Evolutionary conservation across 2,888 invertebrate species (phyloP), one percentile per base, ranked within the genome.

Genomic region (Sinelater perroti): DNA sequence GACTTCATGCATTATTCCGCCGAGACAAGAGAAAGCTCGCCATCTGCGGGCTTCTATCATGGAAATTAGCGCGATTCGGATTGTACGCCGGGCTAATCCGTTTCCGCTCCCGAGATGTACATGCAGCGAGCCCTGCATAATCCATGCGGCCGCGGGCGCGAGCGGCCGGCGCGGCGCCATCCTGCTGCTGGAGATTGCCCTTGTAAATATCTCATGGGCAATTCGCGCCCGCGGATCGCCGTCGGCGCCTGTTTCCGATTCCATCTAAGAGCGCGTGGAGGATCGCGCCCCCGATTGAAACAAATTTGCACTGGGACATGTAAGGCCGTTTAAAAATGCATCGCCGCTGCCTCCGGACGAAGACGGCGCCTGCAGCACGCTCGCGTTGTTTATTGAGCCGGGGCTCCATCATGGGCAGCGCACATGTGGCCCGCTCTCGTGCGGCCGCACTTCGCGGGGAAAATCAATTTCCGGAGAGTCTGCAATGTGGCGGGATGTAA

Each of bases 1-100:
- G 69, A 69, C 71, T 72, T 75, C 76, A 75, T 76, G 75, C 75
- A 76, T 76, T 74, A 75, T 75, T 76, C 75, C 69, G 56, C 49
- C 62, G 63, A 63, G 54, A 55, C 47, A 44, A 56, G 63, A 63
- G 64, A 62, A 65, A 65, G 64, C 64, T 67, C 69, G 66, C 64
- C 70, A 64, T 64, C 64, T 62, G 64, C 54, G 47, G 49, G 58
- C 61, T 62, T 66, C 66, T 66, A 62, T 67, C 65, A 67, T 68
- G 67, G 67, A 68, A 67, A 68, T 68, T 67, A 67, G 67, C 61
- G 55, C 60, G 62, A 64, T 60, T 60, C 63, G 47, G 57, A 65
- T 64, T 66, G 63, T 52, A 57, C 52, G 44, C 33, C 56, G 56
- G 45, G 45, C 50, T 54, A 59, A 59, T 59, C 44, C 54, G 50